Conservation (phyloP, 2,888 invertebrate genomes). For the Trichopoda pennipes region DNA sequence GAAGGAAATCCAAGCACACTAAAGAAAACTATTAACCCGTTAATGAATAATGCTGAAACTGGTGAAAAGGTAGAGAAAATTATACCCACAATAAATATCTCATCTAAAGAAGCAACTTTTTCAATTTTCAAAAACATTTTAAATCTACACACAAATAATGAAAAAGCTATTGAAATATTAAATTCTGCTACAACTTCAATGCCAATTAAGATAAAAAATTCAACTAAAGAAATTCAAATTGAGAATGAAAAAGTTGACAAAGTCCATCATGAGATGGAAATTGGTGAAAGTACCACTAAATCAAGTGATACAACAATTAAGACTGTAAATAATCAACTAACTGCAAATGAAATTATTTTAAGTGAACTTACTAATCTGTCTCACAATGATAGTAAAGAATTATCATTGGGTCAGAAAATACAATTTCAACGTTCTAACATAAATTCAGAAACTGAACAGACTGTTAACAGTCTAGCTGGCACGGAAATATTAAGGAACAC, state of each 20-base stretch:
- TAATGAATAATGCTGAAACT: not conserved
- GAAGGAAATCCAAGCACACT: not conserved
- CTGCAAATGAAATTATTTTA: not conserved
- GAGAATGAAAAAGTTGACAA: not conserved
- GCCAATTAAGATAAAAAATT: not conserved
- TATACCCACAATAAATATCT: not conserved
- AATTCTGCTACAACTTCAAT: not conserved
- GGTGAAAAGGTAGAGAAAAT: not conserved
- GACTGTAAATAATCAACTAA: not conserved
- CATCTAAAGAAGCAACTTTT: not conserved
- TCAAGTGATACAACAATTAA: not conserved
- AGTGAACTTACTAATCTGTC: conserved; percentile 7
- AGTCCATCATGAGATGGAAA: not conserved
- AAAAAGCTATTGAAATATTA: conserved; percentile 16
- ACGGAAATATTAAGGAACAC: conserved; percentile 36
- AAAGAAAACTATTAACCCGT: not conserved
- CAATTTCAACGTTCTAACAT: conserved; percentile 15
- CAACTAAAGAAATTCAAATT: not conserved
- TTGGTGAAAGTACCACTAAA: not conserved
- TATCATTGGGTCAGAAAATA: conserved; percentile 23
- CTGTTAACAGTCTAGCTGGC: conserved; percentile 7
- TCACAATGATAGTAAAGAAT: not conserved
- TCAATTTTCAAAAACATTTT: not conserved
- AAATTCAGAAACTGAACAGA: not conserved
- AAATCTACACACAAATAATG: not conserved